Base-by-base conservation (phyloP, 1,140 invertebrate genomes). In the Trichonephila clavipes region DNA sequence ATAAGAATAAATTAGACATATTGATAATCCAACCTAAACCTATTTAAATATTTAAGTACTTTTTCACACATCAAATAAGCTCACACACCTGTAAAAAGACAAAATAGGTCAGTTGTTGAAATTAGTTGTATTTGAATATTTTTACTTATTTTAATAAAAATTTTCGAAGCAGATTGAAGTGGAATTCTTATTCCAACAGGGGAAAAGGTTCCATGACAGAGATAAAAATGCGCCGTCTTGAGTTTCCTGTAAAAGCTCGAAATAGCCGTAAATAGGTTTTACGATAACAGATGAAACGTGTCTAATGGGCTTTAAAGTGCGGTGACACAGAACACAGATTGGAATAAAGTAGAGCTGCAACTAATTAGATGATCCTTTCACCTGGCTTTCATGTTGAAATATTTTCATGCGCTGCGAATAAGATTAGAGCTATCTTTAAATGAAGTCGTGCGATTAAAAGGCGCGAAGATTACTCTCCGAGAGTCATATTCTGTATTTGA, bases 371-470 rank as follows among this genome's bases (percentile, higher is more conserved):
- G 72, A 34, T 77, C 34, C 34, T 77, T 77, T 77, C 72, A 77
- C 72, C 72, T 40, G 28, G 72, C 72, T 77, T 77, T 77, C 72
- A 34, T 5, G 72, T 40, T 77, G 72, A 77, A 77, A 34, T 34
- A 77, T 77, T 77, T 77, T 77, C 72, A 77, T 77, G 72, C 12
- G 24, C 28, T 77, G 18, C 24, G n/a, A 77, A 16, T 5, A 40
- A 77, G 72, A 77, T 77, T 18, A 77, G 66, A 16, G 14, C 34
- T 77, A 77, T 77, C 72, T 40, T 16, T 14, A 34, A 72, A 72
- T 72, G 69, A 72, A 72, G 72, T 34, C 6, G 28, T 2, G 28
- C 4, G 24, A 77, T 77, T 77, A 77, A 40, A 18, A 77, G 72
- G 72, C 34, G 72, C 34, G 72, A 77, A 40, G 72, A 77, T 77